phyloP scores from a whole-genome alignment of 2,797 vertebrate species.

The Urophycis tenuis region DNA sequence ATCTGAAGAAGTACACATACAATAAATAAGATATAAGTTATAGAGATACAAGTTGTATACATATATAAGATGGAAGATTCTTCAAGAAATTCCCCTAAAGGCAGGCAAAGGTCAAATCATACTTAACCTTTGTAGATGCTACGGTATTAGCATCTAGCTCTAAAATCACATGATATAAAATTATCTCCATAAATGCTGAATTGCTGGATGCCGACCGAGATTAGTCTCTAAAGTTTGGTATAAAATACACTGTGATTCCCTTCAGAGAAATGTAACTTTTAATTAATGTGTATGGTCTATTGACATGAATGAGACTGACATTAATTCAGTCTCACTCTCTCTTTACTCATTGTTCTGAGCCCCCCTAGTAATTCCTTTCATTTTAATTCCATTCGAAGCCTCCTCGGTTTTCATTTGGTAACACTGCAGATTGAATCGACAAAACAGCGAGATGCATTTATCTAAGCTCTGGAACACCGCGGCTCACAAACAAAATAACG shows the following conservation, averaged over 20 bases:
- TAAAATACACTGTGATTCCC: no score
- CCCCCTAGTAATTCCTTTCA: neutral
- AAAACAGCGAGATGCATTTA: neutral
- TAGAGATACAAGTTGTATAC: no score
- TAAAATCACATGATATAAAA: no score
- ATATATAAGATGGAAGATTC: no score
- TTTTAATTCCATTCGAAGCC: neutral
- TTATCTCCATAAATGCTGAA: no score
- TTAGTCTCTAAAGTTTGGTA: neutral
- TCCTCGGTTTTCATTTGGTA: neutral
- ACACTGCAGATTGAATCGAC: neutral
- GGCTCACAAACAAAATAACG: neutral
- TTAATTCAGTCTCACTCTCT: neutral
- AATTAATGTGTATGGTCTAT: neutral
- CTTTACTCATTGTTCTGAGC: neutral
- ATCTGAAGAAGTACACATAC: neutral
- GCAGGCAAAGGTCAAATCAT: no score
- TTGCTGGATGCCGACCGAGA: neutral
- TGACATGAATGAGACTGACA: neutral
- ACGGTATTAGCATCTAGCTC: no score
- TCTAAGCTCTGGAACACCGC: neutral
- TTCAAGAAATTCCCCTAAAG: no score
- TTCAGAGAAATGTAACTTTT: neutral
- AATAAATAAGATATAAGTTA: neutral
- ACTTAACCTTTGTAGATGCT: no score